phyloP scores from a whole-genome alignment of 2,113 vertebrate species.

The Nothobranchius furzeri region DNA sequence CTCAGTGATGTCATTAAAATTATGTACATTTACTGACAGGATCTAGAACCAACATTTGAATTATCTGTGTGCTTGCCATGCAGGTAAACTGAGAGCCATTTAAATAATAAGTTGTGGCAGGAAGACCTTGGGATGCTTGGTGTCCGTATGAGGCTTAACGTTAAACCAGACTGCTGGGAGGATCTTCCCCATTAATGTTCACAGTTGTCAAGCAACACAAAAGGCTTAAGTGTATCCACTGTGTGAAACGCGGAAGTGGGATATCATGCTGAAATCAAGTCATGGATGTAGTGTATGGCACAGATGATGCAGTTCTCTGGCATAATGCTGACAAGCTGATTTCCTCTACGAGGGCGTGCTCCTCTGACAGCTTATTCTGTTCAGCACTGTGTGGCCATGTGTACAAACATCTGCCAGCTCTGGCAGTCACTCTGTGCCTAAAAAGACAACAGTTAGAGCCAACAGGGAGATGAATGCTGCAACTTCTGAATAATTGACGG shows the following conservation, averaged over 20 bases:
- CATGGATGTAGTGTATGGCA: conserved; percentile 17
- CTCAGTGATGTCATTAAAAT: conserved; percentile 35
- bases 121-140: conserved; percentile 17
- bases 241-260: conserved; percentile 22
- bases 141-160: conserved; percentile 9
- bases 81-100: conserved; percentile 20
- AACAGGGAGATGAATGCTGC: conserved; percentile 52
- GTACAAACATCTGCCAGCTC: conserved; percentile 69
- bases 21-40: conserved; percentile 7
- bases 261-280: conserved; percentile 35
- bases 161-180: conserved; percentile 13
- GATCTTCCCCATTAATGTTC: conserved; percentile 5
- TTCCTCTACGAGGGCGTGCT: conserved; percentile 38
- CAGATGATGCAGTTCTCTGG: conserved; percentile 19
- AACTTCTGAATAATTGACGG: conserved; percentile 66
- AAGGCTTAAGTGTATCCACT: conserved; percentile 9
- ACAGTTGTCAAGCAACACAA: conserved; percentile 23
- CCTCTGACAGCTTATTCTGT: conserved; percentile 58
- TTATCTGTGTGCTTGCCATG: conserved; percentile 23
- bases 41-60: not conserved
- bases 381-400: conserved; percentile 53
- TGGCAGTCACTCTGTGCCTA: conserved; percentile 47
- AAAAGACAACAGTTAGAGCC: conserved; percentile 53
- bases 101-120: conserved; percentile 28
- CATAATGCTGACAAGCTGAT: conserved; percentile 41